Evolutionary conservation across 1,140 invertebrate species (phyloP).

Genomic region (Eciton burchellii): DNA sequence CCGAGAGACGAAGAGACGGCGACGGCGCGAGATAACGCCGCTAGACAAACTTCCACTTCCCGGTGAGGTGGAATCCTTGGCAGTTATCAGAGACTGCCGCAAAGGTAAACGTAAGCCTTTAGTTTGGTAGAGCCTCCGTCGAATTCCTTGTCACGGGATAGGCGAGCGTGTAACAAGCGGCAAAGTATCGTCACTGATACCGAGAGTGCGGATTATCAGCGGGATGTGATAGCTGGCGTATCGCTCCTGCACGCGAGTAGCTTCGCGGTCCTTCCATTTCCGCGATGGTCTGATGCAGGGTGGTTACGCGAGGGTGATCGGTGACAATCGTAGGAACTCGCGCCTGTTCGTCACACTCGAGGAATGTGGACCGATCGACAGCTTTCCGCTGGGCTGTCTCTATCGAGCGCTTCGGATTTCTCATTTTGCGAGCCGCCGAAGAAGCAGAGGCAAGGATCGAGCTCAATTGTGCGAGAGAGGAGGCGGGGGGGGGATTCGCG

Average conservation of each 20-base stretch:
- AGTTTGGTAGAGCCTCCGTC: slow-evolving; percentile 30
- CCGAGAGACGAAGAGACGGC: slow-evolving; percentile 46
- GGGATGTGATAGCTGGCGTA: not conserved
- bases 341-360: not conserved
- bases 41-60: slow-evolving; percentile 79
- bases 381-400: not conserved
- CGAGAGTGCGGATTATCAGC: slow-evolving; percentile 48
- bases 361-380: not conserved
- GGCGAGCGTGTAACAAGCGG: slow-evolving; percentile 45
- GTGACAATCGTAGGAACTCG: no score
- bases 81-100: slow-evolving; percentile 68
- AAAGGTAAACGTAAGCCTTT: slow-evolving; percentile 58
- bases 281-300: not conserved
- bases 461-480: slow-evolving; percentile 70
- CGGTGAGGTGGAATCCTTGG: slow-evolving; percentile 63
- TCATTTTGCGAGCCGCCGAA: slow-evolving; percentile 24
- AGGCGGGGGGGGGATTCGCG: slow-evolving; percentile 55
- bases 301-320: no score
- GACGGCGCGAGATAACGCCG: slow-evolving; percentile 75
- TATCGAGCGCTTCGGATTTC: slow-evolving; percentile 12
- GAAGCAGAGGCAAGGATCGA: slow-evolving; percentile 52
- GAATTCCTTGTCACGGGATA: slow-evolving; percentile 53
- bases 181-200: slow-evolving; percentile 58
- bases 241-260: not conserved
- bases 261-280: slow-evolving; percentile 17